Conservation (phyloP, 1,140 invertebrate genomes). For the Magallana gigas region DNA sequence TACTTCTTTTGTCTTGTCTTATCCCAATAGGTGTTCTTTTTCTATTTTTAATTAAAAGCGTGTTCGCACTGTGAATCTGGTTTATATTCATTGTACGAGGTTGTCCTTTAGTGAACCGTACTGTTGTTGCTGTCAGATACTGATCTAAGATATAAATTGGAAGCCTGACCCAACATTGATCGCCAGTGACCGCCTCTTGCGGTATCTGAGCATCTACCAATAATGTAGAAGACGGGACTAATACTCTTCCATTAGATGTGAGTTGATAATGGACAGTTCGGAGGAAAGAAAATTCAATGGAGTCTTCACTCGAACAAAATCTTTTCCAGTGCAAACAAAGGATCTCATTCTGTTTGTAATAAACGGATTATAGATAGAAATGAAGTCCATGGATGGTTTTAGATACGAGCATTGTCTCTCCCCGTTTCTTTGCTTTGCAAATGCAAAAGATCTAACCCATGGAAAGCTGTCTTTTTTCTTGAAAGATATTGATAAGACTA, state of each 20-base stretch:
- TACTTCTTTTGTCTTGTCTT: not conserved
- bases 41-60: slow-evolving; percentile 3
- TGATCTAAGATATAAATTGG: slow-evolving; percentile 23
- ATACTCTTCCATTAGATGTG: slow-evolving; percentile 20
- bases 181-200: not conserved
- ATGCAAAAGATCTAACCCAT: not conserved
- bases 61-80: not conserved
- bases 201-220: slow-evolving; percentile 20
- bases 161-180: slow-evolving; percentile 13
- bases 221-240: not conserved
- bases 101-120: slow-evolving; percentile 20
- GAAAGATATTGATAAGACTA: too few species aligned
- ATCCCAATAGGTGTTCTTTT: not conserved
- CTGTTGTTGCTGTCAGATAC: slow-evolving; percentile 30
- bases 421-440: not conserved
- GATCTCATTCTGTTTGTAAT: not conserved
- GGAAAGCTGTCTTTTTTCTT: too few species aligned
- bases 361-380: slow-evolving; percentile 2
- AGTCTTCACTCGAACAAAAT: slow-evolving; percentile 6
- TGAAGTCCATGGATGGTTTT: not conserved
- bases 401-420: not conserved
- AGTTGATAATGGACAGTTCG: slow-evolving; percentile 22
- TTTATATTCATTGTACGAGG: slow-evolving; percentile 20
- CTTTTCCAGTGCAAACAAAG: not conserved
- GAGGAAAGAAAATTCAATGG: slow-evolving; percentile 19